phyloP scores from a whole-genome alignment of 2,888 invertebrate genomes.

The Carcina quercana region DNA sequence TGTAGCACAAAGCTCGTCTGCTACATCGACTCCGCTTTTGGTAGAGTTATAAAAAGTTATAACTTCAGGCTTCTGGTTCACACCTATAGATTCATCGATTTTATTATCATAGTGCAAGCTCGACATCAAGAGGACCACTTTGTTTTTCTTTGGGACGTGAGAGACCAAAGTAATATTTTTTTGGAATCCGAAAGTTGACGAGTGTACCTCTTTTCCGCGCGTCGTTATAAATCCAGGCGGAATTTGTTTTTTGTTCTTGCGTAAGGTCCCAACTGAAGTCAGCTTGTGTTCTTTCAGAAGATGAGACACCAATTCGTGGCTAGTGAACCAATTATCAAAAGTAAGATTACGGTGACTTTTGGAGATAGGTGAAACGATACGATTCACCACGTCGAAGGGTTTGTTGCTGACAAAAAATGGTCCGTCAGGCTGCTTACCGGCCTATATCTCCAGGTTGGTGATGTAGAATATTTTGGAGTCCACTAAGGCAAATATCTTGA shows the following conservation, averaged over 20 bases:
- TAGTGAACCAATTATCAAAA: neutral
- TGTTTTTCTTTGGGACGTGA: neutral
- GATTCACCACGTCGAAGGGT: neutral
- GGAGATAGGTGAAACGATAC: neutral
- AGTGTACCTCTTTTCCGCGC: neutral
- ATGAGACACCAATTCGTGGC: constrained; percentile 10
- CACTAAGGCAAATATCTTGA: too few species aligned
- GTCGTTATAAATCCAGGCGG: neutral
- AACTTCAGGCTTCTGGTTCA: neutral
- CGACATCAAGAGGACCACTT: neutral
- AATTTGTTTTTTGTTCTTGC: neutral
- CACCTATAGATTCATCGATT: neutral
- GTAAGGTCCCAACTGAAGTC: constrained; percentile 5
- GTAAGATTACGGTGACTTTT: constrained; percentile 4
- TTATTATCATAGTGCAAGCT: neutral
- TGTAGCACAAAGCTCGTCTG: neutral
- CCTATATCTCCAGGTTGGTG: too few species aligned
- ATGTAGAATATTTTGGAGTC: too few species aligned
- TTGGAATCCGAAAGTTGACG: neutral
- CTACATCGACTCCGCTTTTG: constrained; percentile 1
- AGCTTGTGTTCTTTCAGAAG: constrained; percentile 15
- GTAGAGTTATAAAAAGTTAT: constrained; percentile 4
- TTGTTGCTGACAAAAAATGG: neutral
- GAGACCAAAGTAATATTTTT: neutral
- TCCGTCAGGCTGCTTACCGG: too few species aligned